Conservation (phyloP, 2,888 invertebrate genomes). For the Drosophila monieri region DNA sequence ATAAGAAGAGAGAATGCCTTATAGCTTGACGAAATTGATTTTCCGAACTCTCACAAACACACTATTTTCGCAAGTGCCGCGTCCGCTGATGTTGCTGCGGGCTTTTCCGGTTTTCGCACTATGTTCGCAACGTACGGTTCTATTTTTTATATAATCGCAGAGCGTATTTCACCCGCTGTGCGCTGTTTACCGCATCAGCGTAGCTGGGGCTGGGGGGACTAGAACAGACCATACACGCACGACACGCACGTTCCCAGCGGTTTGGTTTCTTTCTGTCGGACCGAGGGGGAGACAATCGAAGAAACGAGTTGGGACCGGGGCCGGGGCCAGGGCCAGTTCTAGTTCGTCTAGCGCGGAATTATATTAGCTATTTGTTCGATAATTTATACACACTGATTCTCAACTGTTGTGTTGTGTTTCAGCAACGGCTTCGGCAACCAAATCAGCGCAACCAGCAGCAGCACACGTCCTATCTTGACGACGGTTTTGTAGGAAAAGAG, state of each 20-base stretch:
- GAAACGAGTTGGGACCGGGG: conserved; percentile 4
- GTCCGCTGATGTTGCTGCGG: conserved; percentile 5
- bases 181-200: conserved; percentile 24
- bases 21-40: conserved; percentile 61
- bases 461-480: conserved; percentile 76
- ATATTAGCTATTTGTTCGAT: conserved; percentile 18
- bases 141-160: conserved; percentile 67
- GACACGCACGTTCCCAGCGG: conserved; percentile 16
- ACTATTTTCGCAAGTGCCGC: conserved; percentile 27
- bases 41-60: conserved; percentile 44
- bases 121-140: conserved; percentile 24
- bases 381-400: conserved; percentile 46
- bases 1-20: conserved; percentile 7
- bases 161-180: conserved; percentile 32
- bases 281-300: background rate
- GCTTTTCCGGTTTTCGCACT: conserved; percentile 43
- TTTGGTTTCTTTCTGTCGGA: background rate
- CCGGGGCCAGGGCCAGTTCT: conserved; percentile 10
- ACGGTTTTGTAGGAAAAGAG: conserved; percentile 78
- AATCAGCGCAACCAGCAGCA: conserved; percentile 46
- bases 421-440: conserved; percentile 37
- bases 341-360: conserved; percentile 9
- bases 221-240: conserved; percentile 19
- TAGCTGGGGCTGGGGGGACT: background rate
- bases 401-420: conserved; percentile 17